Evolutionary conservation across 2,113 vertebrate species (phyloP).

Genomic region (Falco punctatus): DNA sequence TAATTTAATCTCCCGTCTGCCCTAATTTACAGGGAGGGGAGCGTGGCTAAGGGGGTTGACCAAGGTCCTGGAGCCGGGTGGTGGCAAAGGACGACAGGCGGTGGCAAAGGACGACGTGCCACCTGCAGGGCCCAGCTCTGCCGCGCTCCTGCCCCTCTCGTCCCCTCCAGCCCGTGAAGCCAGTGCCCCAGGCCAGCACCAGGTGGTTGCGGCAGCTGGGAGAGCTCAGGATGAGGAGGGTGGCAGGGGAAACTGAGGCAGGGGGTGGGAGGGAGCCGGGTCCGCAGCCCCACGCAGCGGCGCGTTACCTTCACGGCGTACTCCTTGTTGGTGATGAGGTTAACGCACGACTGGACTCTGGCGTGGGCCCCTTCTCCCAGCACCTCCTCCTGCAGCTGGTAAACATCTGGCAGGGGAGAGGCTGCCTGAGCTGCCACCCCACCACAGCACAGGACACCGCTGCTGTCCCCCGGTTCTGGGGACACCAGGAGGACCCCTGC

Average conservation of each 20-base stretch:
- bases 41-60: accelerated
- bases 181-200: accelerated
- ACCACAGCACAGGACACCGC: accelerated
- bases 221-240: background rate
- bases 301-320: slow-evolving; percentile 93
- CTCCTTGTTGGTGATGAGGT: slow-evolving; percentile 96
- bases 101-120: background rate
- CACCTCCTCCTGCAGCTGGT: slow-evolving; percentile 93
- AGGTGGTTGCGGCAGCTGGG: accelerated
- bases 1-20: background rate
- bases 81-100: accelerated
- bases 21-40: background rate
- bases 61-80: accelerated
- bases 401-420: slow-evolving; percentile 84
- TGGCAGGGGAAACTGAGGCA: background rate
- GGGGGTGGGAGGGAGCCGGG: background rate
- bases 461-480: background rate
- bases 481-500: background rate
- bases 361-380: slow-evolving; percentile 95
- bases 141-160: background rate
- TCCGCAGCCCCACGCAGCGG: background rate
- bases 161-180: background rate
- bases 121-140: background rate
- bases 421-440: accelerated
- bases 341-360: slow-evolving; percentile 93